phyloP scores from a whole-genome alignment of 1,140 invertebrate genomes.

The Procambarus clarkii region DNA sequence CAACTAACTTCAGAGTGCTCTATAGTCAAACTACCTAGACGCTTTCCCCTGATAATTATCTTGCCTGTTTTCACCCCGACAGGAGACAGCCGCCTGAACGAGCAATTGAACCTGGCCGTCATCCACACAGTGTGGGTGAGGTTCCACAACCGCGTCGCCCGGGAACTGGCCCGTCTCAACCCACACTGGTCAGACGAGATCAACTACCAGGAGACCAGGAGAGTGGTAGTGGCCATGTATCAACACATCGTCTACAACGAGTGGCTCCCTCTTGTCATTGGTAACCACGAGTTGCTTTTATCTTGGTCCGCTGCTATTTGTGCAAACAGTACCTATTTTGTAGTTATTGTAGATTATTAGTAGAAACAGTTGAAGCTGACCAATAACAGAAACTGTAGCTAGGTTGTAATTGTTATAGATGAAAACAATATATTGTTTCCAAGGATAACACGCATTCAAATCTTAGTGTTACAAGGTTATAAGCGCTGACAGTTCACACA shows the following conservation, averaged over 20 bases:
- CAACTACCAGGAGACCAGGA: constrained; percentile 79
- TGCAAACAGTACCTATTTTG: neutral
- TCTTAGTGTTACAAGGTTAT: no score
- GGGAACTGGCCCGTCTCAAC: constrained; percentile 73
- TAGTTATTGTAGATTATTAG: neutral
- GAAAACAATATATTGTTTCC: no score
- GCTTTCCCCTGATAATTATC: no score
- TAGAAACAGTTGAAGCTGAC: neutral
- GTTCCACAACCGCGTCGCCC: constrained; percentile 83
- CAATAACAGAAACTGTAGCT: neutral
- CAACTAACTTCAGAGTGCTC: no score
- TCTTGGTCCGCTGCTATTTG: neutral
- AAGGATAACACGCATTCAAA: no score
- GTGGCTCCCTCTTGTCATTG: constrained; percentile 77
- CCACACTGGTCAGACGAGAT: constrained; percentile 72
- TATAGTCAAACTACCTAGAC: no score
- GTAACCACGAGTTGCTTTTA: neutral
- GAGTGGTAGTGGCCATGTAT: constrained; percentile 73
- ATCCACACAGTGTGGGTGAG: constrained; percentile 79
- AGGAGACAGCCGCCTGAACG: constrained; percentile 79
- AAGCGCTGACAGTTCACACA: no score
- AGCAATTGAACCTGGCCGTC: constrained; percentile 78
- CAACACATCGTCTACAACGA: constrained; percentile 74
- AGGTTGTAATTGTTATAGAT: no score
- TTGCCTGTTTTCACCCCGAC: neutral